Evolutionary conservation across 2,797 vertebrate species (phyloP).

Genomic region (Tenualosa ilisha): DNA sequence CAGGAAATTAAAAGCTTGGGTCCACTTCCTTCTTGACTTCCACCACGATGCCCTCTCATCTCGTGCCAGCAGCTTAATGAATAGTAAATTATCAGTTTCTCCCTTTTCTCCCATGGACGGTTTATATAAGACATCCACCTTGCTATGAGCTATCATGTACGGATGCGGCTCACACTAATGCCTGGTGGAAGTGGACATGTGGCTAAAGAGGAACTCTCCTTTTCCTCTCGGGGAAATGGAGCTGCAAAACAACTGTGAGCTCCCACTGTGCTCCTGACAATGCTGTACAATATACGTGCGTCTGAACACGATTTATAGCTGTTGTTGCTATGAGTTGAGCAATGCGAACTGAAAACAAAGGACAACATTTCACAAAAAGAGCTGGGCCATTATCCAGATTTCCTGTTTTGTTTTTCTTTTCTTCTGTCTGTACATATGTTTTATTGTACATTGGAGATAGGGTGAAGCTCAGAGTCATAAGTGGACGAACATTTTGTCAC

Average conservation of each 20-base stretch:
- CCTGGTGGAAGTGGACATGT: background rate
- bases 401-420: background rate
- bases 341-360: background rate
- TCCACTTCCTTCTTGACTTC: constrained; percentile 68
- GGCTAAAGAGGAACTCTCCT: background rate
- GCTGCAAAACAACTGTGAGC: background rate
- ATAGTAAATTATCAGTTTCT: constrained; percentile 64
- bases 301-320: constrained; percentile 1
- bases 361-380: background rate
- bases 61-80: constrained; percentile 72
- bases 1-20: constrained; percentile 80
- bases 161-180: constrained; percentile 18
- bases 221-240: background rate
- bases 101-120: constrained; percentile 48
- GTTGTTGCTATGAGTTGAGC: background rate
- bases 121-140: constrained; percentile 48
- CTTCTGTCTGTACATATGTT: background rate
- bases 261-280: background rate
- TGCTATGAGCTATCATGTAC: constrained; percentile 28
- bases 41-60: constrained; percentile 68
- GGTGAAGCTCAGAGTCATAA: too few species aligned
- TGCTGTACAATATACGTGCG: background rate
- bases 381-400: background rate
- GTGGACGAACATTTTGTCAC: background rate
- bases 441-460: background rate